A percentile compares a stretch with the other conserved stretches of the same genome.
phyloP scores from a whole-genome alignment of 2,113 vertebrate species.

The Acrocephalus kingi region DNA sequence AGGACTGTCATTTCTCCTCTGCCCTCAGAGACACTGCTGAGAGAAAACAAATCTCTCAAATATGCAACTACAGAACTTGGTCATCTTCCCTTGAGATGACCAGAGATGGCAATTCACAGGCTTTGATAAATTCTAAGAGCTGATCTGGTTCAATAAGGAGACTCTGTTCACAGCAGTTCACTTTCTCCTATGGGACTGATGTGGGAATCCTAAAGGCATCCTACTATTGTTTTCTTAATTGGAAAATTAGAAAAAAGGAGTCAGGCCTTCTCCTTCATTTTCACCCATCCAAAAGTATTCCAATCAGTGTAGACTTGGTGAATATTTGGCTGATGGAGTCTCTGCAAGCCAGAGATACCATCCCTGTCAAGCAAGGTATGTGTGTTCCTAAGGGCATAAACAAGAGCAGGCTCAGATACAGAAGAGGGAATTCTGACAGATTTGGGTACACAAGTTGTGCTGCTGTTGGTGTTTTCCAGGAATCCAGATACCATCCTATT shows the following conservation, averaged over 20 bases:
- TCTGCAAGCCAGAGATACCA: neutral
- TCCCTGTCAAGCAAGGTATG: fast-evolving
- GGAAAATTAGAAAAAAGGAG: neutral
- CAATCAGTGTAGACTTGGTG: neutral
- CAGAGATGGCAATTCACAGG: neutral
- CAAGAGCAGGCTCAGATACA: neutral
- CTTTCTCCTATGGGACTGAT: neutral
- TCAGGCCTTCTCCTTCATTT: neutral
- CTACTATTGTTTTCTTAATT: neutral
- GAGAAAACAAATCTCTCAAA: neutral
- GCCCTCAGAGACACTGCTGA: neutral
- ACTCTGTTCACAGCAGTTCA: neutral
- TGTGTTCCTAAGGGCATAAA: neutral
- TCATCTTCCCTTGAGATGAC: neutral
- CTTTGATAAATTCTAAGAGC: neutral
- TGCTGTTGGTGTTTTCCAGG: neutral
- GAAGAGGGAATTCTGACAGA: neutral
- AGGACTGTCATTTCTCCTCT: neutral
- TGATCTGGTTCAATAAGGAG: neutral
- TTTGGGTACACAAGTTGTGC: neutral
- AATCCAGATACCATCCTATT: neutral
- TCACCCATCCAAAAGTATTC: neutral
- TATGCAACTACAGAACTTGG: neutral
- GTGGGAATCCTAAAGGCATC: neutral
- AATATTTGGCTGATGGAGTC: neutral